Evolutionary conservation across 2,113 vertebrate genomes (phyloP).

Genomic region (Corythaeola cristata): DNA sequence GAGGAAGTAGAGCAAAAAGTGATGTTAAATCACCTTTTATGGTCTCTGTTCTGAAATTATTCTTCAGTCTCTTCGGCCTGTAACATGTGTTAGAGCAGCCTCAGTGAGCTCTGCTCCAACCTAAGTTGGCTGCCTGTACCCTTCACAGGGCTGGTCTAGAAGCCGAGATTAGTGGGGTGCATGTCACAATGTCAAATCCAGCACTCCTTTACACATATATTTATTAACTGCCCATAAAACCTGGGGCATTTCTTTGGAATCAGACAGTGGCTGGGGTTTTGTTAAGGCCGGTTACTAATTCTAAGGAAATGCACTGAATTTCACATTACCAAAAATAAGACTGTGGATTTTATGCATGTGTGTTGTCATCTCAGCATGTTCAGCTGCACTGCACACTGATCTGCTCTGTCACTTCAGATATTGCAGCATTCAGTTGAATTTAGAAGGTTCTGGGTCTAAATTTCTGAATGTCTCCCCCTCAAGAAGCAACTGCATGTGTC

Average conservation of each 20-base stretch:
- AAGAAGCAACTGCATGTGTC: neutral
- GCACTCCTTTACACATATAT: neutral
- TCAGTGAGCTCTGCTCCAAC: neutral
- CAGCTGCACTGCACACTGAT: neutral
- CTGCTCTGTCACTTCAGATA: neutral
- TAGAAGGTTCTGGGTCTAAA: neutral
- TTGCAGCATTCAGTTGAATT: neutral
- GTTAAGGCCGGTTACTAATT: neutral
- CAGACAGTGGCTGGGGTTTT: neutral
- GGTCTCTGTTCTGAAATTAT: neutral
- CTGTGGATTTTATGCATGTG: neutral
- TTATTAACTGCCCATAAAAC: neutral
- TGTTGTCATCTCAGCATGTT: neutral
- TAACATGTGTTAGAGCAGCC: neutral
- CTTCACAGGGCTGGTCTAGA: neutral
- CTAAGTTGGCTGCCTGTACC: neutral
- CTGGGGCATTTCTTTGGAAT: slow-evolving; percentile 28
- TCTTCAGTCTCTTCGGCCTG: neutral
- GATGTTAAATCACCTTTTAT: neutral
- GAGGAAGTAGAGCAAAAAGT: neutral
- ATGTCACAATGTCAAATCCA: neutral
- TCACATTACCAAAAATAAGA: neutral
- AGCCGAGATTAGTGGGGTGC: neutral
- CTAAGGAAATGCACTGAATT: slow-evolving; percentile 12
- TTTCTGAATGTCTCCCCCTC: neutral